phyloP scores from a whole-genome alignment of 2,113 vertebrate species.

The Pelecanoides urinatrix region DNA sequence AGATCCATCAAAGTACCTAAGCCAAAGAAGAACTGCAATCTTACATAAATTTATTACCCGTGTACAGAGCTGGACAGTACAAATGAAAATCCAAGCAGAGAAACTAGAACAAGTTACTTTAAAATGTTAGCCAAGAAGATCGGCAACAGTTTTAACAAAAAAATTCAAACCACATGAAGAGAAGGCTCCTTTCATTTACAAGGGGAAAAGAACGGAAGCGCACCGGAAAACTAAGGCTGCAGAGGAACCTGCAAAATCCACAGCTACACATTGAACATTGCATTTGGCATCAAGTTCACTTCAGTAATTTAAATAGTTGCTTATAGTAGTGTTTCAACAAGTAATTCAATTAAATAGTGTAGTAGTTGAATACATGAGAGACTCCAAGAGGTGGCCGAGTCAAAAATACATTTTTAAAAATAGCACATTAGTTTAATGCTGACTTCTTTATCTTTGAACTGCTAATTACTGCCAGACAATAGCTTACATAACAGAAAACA shows the following conservation, averaged over 20 bases:
- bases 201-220: not conserved
- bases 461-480: not conserved
- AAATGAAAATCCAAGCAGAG: not conserved
- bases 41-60: not conserved
- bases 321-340: not conserved
- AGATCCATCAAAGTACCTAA: not conserved
- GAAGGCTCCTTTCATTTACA: not conserved
- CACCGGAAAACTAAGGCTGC: not conserved
- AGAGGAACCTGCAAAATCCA: not conserved
- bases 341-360: not conserved
- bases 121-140: not conserved
- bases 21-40: not conserved
- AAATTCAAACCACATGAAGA: not conserved
- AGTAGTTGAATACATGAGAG: not conserved
- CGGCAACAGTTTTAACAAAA: not conserved
- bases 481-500: constrained; percentile 6
- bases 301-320: not conserved
- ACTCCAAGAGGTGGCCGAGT: not conserved
- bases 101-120: not conserved
- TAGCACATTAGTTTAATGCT: not conserved
- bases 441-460: not conserved
- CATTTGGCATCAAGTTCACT: not conserved
- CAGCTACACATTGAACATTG: not conserved
- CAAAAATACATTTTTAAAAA: constrained; percentile 8
- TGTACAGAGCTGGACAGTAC: not conserved